A percentile compares a stretch with the other conserved stretches of the same genome.
Conservation (phyloP, 1,140 invertebrate species). For the Nilaparvata lugens region DNA sequence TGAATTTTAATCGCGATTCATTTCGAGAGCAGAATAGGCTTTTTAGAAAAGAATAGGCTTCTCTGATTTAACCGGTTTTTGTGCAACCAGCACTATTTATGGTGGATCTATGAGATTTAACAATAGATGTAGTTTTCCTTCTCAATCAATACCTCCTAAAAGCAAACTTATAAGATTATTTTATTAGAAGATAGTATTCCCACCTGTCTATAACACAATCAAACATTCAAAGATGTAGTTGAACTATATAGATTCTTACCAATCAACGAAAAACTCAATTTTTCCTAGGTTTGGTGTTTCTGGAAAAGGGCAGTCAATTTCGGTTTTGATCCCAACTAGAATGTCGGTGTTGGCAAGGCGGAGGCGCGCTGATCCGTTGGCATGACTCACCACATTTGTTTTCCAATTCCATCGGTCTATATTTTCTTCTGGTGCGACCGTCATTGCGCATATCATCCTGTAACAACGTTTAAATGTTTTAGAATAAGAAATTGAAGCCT, state of each 20-base stretch:
- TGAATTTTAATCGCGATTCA: no score
- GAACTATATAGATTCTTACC: slow-evolving; percentile 44
- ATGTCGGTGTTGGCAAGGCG: slow-evolving; percentile 86
- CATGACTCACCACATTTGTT: slow-evolving; percentile 78
- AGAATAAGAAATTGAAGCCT: no score
- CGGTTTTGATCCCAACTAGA: slow-evolving; percentile 85
- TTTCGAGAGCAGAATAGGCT: no score
- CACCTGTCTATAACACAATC: no score
- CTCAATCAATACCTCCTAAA: neutral
- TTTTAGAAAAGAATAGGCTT: no score
- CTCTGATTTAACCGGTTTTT: no score
- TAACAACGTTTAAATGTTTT: slow-evolving; percentile 17
- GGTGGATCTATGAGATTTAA: no score
- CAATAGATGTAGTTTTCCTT: neutral
- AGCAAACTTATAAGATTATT: neutral
- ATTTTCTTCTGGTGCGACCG: slow-evolving; percentile 75
- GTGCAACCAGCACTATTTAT: no score
- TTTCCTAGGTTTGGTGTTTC: slow-evolving; percentile 69
- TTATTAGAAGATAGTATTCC: no score
- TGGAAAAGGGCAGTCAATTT: slow-evolving; percentile 71
- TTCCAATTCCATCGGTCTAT: slow-evolving; percentile 84
- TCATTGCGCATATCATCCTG: slow-evolving; percentile 82
- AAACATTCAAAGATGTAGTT: no score
- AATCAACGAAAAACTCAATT: slow-evolving; percentile 93
- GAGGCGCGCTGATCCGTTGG: slow-evolving; percentile 81